Evolutionary conservation across 1,140 invertebrate species (phyloP), one percentile per base, ranked within the genome.

Genomic region (Drosophila athabasca): DNA sequence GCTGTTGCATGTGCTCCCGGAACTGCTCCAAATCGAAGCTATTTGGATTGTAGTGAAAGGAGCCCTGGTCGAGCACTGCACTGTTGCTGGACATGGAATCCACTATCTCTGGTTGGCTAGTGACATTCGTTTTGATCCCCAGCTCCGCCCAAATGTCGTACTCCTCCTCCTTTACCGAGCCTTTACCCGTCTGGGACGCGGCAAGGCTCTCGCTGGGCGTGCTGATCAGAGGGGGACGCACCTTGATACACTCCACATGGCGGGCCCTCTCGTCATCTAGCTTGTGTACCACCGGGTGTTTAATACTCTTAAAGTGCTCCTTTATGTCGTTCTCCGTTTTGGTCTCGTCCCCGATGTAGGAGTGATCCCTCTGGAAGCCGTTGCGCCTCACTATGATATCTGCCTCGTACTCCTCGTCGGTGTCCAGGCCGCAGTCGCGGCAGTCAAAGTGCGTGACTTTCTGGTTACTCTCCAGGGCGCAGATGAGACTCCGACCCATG

Each of bases 351-450:
- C 41, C 26, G 9, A 87, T 3, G 41, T 53, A 87, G 0, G 50
- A 39, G 55, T 64, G 62, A 3, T 59, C 50, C 1, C 6, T 3
- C 13, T 24, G n/a, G 15, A 29, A 80, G 11, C 50, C 8, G 50
- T 87, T 87, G 0, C 82, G 62, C 29, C 76, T 51, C n/a, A 84
- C 6, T 7, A 75, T 49, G 4, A 84, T 29, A 6, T 68, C 61
- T 2, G 67, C 69, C 29, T 87, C 77, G 1, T 69, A 11, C 44
- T 81, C 80, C 1, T 60, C 13, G 8, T 84, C 61, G 3, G 39
- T 41, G 1, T 69, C 64, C 48, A 87, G 24, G 7, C 62, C 67
- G 57, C 82, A 87, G 44, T 22, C 70, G 6, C 70, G 64, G 22
- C 57, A 62, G 39, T 84, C 67, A 0, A 84, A 49, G 13, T 78